These are phyloP conservation scores for Cheilosia vernalis DNA, from an alignment of 2,888 invertebrate species.

Conservation along the genomic window DNA sequence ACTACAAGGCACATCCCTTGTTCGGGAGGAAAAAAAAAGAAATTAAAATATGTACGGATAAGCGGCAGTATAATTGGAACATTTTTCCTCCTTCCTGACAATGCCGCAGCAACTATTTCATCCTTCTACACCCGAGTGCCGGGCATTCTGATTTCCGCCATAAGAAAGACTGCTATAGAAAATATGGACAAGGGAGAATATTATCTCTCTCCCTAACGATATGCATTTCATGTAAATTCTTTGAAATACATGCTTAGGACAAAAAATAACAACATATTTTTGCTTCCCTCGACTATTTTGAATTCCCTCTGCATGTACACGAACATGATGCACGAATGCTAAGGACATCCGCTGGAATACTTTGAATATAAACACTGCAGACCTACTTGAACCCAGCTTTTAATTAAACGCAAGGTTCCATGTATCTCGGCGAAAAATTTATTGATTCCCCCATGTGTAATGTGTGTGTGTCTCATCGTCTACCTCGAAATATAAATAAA, in stretches of 20 bases:
- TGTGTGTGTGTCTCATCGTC: background rate
- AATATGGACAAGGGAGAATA: conserved; percentile 2
- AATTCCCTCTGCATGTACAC: background rate
- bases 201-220: background rate
- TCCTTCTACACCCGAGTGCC: background rate
- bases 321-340: background rate
- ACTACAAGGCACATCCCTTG: background rate
- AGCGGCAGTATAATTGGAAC: conserved; percentile 7
- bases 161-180: conserved; percentile 14
- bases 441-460: background rate
- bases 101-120: background rate
- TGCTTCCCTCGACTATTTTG: too few species aligned
- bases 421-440: background rate
- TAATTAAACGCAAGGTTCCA: conserved; percentile 49
- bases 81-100: background rate
- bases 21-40: background rate
- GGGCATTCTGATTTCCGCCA: background rate
- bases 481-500: background rate
- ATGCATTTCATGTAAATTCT: conserved; percentile 36
- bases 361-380: conserved; percentile 1
- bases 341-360: too few species aligned
- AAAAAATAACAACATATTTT: background rate
- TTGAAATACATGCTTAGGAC: background rate
- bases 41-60: conserved; percentile 3
- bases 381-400: conserved; percentile 19